phyloP scores from a whole-genome alignment of 2,888 invertebrate genomes.

The Melitaea athalia region DNA sequence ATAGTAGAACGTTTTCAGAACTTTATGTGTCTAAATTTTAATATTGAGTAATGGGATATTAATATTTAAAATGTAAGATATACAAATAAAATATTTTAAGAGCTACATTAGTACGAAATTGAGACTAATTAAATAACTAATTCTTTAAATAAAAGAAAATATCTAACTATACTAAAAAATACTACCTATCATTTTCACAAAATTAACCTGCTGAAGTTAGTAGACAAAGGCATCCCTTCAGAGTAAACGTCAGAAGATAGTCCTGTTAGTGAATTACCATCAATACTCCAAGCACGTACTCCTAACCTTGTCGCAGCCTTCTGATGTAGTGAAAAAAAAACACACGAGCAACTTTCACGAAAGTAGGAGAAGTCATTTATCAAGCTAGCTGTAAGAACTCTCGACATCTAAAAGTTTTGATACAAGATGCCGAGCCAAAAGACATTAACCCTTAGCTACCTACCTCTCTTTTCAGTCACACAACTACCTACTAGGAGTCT shows the following conservation, averaged over 20 bases:
- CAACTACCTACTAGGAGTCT: too few species aligned
- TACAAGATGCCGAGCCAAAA: conserved; percentile 75
- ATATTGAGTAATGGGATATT: too few species aligned
- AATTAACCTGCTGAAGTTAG: conserved; percentile 40
- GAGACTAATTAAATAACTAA: too few species aligned
- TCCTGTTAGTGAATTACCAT: conserved; percentile 59
- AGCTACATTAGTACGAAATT: too few species aligned
- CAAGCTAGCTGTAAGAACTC: conserved; percentile 79
- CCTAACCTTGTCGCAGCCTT: conserved; percentile 52
- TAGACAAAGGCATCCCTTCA: conserved; percentile 41
- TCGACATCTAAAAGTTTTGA: conserved; percentile 78
- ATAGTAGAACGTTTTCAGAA: too few species aligned
- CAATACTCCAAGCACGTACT: conserved; percentile 62
- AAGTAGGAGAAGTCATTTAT: conserved; percentile 80
- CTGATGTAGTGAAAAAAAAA: conserved; percentile 61
- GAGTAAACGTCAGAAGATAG: conserved; percentile 35
- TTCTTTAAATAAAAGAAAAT: too few species aligned
- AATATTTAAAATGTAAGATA: too few species aligned
- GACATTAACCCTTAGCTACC: too few species aligned
- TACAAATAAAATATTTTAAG: too few species aligned
- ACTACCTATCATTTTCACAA: background rate
- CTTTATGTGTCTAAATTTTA: too few species aligned
- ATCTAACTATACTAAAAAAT: background rate
- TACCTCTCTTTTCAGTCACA: too few species aligned
- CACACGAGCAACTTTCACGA: conserved; percentile 68